These are phyloP conservation scores for Triplophysa yarkandensis DNA, from an alignment of 2,797 vertebrate genomes.

Conservation along the genomic window DNA sequence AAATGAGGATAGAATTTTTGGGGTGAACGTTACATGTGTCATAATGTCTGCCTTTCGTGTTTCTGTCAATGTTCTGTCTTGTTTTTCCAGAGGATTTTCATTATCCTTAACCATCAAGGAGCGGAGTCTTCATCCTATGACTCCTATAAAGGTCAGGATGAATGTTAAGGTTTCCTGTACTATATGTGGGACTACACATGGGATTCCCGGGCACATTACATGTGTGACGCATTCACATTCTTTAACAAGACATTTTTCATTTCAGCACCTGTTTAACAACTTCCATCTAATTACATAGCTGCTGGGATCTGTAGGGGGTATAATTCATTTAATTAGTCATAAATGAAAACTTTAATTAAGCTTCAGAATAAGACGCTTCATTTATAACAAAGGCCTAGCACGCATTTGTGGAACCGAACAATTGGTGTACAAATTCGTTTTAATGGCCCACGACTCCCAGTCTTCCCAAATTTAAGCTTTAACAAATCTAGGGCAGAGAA, in stretches of 20 bases:
- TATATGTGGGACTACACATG: background rate
- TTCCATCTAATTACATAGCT: slow-evolving; percentile 51
- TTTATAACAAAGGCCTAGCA: slow-evolving; percentile 40
- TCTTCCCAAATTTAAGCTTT: background rate
- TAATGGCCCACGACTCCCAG: background rate
- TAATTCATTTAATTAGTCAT: slow-evolving; percentile 57
- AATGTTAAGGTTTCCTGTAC: background rate
- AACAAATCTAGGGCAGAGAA: background rate
- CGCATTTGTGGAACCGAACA: slow-evolving; percentile 20
- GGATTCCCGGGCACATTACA: slow-evolving; percentile 13
- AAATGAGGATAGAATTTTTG: too few relatives aligned
- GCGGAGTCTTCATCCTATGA: background rate
- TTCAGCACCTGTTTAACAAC: slow-evolving; percentile 49
- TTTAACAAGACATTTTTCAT: slow-evolving; percentile 46
- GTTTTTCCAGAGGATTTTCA: background rate
- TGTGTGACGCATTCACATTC: slow-evolving; percentile 8
- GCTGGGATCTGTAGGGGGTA: slow-evolving; percentile 49
- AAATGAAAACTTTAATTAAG: slow-evolving; percentile 56
- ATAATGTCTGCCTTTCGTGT: background rate
- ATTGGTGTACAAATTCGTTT: slow-evolving; percentile 17
- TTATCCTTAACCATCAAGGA: slow-evolving; percentile 1
- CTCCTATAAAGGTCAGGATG: background rate
- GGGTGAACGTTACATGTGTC: background rate
- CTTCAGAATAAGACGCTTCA: slow-evolving; percentile 39
- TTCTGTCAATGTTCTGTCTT: background rate